A percentile compares a stretch with the other conserved stretches of the same genome.
Evolutionary conservation across 1,140 invertebrate species (phyloP).

Genomic region (Bombus consobrinus): DNA sequence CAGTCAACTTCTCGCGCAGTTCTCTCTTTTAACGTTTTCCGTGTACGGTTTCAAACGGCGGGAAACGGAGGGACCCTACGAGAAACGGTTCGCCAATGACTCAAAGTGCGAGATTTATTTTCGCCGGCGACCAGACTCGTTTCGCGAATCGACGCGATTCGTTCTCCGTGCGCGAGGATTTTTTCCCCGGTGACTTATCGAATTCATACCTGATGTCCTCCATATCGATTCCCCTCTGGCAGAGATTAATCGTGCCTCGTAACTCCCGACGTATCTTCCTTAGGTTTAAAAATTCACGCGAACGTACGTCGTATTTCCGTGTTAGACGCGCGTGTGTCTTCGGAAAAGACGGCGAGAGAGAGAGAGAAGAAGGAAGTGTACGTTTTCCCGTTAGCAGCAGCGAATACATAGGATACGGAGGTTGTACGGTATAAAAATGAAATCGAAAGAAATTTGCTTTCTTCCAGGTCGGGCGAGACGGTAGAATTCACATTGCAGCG

Average conservation of each 20-base stretch:
- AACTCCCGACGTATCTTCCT: neutral
- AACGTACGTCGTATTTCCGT: slow-evolving; percentile 7
- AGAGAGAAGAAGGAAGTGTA: neutral
- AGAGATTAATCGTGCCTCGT: slow-evolving; percentile 8
- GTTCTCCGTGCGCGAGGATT: neutral
- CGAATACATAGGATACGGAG: no score
- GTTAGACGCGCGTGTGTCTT: neutral
- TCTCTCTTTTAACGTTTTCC: neutral
- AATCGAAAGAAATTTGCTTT: slow-evolving; percentile 10
- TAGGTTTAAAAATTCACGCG: slow-evolving; percentile 30
- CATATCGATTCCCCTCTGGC: slow-evolving; percentile 13
- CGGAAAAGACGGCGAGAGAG: neutral
- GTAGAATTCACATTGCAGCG: neutral
- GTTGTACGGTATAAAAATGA: neutral
- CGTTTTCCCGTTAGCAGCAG: no score
- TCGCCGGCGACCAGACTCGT: neutral
- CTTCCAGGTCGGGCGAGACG: neutral
- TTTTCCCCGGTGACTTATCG: slow-evolving; percentile 5
- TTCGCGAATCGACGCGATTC: slow-evolving; percentile 10
- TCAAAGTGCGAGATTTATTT: neutral
- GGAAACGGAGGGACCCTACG: neutral
- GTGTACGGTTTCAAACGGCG: neutral
- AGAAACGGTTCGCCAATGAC: neutral
- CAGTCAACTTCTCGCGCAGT: neutral
- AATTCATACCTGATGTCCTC: slow-evolving; percentile 14